A percentile compares a stretch with the other conserved stretches of the same genome.
phyloP scores from a whole-genome alignment of 1,140 invertebrate species.

The Ptiloglossa arizonensis region DNA sequence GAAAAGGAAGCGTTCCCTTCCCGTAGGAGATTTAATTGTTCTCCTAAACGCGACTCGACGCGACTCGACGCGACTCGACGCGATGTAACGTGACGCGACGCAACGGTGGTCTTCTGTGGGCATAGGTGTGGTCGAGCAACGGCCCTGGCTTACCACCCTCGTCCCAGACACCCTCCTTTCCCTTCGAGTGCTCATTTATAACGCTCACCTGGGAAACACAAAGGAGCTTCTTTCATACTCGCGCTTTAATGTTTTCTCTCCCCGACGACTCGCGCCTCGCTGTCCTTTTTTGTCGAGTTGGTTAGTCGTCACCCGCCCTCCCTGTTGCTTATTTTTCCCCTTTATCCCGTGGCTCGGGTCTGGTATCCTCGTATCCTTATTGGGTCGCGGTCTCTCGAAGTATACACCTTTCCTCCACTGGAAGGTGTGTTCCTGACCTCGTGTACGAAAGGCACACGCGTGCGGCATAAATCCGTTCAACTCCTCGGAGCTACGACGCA shows the following conservation, averaged over 20 bases:
- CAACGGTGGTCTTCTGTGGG: conserved; percentile 76
- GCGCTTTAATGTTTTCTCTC: conserved; percentile 69
- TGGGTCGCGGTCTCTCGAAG: too few species aligned
- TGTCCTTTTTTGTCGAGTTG: conserved; percentile 64
- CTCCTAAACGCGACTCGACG: too few species aligned
- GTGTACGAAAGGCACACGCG: neutral
- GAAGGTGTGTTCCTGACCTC: neutral
- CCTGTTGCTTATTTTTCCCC: conserved; percentile 20
- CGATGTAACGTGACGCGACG: too few species aligned
- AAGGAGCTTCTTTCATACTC: conserved; percentile 75
- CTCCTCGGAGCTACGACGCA: conserved; percentile 3
- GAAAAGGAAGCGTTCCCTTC: too few species aligned
- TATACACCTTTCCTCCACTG: conserved; percentile 7
- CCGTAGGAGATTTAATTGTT: conserved; percentile 67
- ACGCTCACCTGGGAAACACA: conserved; percentile 80
- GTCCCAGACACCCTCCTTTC: conserved; percentile 46
- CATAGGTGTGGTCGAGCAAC: conserved; percentile 76
- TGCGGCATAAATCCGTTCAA: conserved; percentile 24
- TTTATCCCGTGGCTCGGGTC: conserved; percentile 33
- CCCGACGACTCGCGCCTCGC: conserved; percentile 37
- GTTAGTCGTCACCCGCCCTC: conserved; percentile 48
- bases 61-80: too few species aligned
- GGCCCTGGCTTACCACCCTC: conserved; percentile 31
- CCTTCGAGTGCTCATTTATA: conserved; percentile 77
- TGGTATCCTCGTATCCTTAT: conserved; percentile 17